Evolutionary conservation across 2,797 vertebrate species (phyloP).

Genomic region (Heterohyrax brucei): DNA sequence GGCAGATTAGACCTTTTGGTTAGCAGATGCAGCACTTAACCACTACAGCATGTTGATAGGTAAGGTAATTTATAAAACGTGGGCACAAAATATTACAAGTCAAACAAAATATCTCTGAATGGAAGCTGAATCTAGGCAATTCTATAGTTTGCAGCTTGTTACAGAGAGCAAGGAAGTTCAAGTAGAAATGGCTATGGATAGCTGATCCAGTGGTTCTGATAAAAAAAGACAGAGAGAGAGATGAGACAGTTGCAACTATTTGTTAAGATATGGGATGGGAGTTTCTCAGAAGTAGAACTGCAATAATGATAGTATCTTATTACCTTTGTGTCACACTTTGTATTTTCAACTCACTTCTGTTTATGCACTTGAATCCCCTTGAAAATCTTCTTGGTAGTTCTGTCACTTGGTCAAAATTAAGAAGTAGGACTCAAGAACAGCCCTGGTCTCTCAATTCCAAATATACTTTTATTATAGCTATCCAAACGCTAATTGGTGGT

Average conservation of each 20-base stretch:
- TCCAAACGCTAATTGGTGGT: not conserved
- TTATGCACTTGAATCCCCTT: not conserved
- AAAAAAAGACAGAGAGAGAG: not conserved
- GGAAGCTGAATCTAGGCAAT: not conserved
- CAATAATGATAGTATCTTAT: not conserved
- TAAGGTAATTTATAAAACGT: not conserved
- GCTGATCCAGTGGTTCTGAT: not conserved
- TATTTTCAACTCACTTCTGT: not conserved
- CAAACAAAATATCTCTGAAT: not conserved
- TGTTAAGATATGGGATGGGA: slow-evolving; percentile 6
- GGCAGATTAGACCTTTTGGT: too few species aligned
- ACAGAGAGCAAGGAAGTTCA: not conserved
- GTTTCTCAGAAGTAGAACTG: not conserved
- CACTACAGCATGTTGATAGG: not conserved
- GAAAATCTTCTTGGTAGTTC: not conserved
- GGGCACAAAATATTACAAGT: not conserved
- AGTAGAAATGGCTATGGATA: not conserved
- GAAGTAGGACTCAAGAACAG: not conserved
- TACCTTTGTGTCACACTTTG: not conserved
- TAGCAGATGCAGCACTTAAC: too few species aligned
- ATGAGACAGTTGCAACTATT: not conserved
- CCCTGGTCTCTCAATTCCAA: not conserved
- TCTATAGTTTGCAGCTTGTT: not conserved
- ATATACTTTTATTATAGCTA: not conserved
- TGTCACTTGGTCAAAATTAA: not conserved